Conservation (phyloP, 2,797 vertebrate species). For the Bufotes viridis region DNA sequence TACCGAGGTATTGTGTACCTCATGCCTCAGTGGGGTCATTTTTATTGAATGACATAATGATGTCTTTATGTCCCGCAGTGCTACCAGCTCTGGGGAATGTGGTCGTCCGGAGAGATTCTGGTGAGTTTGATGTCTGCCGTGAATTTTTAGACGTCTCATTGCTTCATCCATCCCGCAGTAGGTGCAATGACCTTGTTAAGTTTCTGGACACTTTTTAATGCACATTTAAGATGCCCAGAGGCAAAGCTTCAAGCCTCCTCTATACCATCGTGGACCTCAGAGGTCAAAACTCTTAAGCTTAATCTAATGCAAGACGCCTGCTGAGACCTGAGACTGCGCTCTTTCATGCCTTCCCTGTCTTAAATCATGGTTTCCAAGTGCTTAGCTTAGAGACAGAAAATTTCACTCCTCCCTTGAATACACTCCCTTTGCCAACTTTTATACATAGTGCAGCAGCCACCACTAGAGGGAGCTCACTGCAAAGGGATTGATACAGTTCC, state of each 20-base stretch:
- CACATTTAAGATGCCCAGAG: not conserved
- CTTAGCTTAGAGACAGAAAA: too few species aligned
- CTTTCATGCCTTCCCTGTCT: not conserved
- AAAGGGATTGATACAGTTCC: too few species aligned
- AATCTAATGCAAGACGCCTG: not conserved
- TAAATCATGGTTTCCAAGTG: too few species aligned
- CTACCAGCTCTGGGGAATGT: constrained; percentile 30
- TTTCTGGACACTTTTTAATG: not conserved
- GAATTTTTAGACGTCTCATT: not conserved
- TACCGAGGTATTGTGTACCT: not conserved
- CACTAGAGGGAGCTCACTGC: too few species aligned
- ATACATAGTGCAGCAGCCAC: not conserved
- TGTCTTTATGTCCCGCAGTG: constrained; percentile 23
- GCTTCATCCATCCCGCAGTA: not conserved
- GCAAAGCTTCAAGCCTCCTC: not conserved
- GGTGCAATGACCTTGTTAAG: not conserved
- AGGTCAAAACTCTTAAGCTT: not conserved
- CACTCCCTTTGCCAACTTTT: not conserved
- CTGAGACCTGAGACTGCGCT: not conserved
- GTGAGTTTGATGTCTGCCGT: not conserved
- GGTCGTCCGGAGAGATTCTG: not conserved
- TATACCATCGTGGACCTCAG: not conserved
- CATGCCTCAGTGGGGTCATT: not conserved
- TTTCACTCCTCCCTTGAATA: too few species aligned
- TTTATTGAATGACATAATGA: not conserved